Base-by-base conservation (phyloP, 2,797 vertebrate species). In the Galagoides demidoff region DNA sequence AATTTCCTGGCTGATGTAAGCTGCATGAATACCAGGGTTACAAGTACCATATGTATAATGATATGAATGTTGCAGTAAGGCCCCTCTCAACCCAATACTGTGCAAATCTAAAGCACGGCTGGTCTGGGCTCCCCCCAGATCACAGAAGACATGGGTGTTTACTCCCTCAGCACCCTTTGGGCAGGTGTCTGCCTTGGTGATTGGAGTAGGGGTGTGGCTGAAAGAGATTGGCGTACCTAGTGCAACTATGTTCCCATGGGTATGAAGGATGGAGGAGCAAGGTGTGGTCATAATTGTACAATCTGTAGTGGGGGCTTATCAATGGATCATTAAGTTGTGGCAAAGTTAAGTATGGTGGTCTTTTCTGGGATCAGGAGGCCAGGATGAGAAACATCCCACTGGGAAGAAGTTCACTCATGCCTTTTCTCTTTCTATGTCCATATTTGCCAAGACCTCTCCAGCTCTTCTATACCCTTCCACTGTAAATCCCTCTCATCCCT, bases 401-500 rank as follows among this genome's bases (percentile, higher is more conserved):
- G 10, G 29, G 57, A 22, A 79, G 29, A 61, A 81, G 55, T 57
- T 17, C 17, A 23, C 11, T 59, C 11, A 23, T 34, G 59, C 22
- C 27, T 23, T 0, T 20, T 77, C 3, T 64, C 34, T 16, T 74
- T 73, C 12, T 74, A 43, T 37, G 4, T 68, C 8, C 34, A 11
- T 8, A 3, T 68, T 34, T 59, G 10, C 22, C 9, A 31, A 29
- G 14, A 59, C 20, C 4, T 78, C 64, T 14, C 59, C 0, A n/a
- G n/a, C 17, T 31, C 16, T 55, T 49, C 39, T 34, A 11, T 11
- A 2, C 11, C 34, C 1, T n/a, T n/a, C 1, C 7, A 10, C 8
- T 77, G 1, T 27, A 34, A 43, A 27, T 27, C 11, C 37, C 22
- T 22, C 9, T 20, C 43, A 29, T 37, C 23, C n/a, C n/a, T 22